Evolutionary conservation across 2,888 invertebrate species (phyloP).

Genomic region (Scrobipalpa costella): DNA sequence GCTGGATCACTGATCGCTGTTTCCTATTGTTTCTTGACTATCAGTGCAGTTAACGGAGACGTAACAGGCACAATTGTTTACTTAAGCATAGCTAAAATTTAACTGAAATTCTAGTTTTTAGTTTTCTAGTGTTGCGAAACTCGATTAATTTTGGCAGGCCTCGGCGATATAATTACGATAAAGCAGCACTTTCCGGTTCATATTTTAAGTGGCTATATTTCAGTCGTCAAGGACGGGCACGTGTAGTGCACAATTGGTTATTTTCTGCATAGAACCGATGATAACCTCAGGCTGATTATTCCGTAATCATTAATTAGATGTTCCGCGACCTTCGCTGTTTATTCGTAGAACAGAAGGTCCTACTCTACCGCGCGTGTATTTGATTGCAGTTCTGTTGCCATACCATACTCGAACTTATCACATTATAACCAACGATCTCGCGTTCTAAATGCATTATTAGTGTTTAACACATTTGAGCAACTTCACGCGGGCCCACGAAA

Average conservation of each 20-base stretch:
- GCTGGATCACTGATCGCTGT: constrained; percentile 21
- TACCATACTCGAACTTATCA: not conserved
- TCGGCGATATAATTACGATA: constrained; percentile 1
- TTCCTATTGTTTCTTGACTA: constrained; percentile 21
- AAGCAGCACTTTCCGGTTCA: constrained; percentile 7
- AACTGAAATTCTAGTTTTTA: not conserved
- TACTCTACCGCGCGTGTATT: not conserved
- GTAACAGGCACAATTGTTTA: constrained; percentile 15
- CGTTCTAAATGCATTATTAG: too few relatives aligned
- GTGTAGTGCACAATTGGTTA: constrained; percentile 2
- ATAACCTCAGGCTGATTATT: constrained; percentile 6
- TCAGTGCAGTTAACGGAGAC: constrained; percentile 20
- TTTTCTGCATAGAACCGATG: constrained; percentile 4
- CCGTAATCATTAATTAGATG: constrained; percentile 6
- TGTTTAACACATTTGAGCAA: too few relatives aligned
- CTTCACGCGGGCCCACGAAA: too few relatives aligned
- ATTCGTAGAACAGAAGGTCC: constrained; percentile 17
- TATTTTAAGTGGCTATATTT: constrained; percentile 6
- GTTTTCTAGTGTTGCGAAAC: not conserved
- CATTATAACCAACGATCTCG: too few relatives aligned
- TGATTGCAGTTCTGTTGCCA: not conserved
- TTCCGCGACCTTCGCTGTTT: constrained; percentile 16
- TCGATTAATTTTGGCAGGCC: not conserved
- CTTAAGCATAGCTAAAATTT: constrained; percentile 9
- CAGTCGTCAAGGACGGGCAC: not conserved